These are phyloP conservation scores for Mergus octosetaceus DNA, from an alignment of 2,797 vertebrate genomes.

Conservation along the genomic window DNA sequence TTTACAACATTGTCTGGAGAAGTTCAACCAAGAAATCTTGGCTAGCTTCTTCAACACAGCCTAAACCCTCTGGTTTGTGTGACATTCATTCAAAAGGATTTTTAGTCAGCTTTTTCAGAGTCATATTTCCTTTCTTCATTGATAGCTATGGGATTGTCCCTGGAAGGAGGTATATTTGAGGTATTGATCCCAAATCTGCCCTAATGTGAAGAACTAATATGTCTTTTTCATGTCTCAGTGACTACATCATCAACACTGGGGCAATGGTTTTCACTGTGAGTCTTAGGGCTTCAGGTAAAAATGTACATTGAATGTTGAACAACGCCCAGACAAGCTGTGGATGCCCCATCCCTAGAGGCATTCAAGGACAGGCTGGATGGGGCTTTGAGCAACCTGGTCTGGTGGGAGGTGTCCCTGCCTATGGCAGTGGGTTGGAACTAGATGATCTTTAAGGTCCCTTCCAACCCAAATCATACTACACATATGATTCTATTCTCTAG, in stretches of 20 bases:
- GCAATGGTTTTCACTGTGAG: neutral
- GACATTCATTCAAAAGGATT: neutral
- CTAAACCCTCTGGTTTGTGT: neutral
- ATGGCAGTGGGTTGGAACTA: too few species aligned
- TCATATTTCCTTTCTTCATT: neutral
- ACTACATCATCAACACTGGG: neutral
- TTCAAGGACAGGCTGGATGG: too few species aligned
- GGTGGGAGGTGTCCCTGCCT: too few species aligned
- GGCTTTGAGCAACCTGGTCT: too few species aligned
- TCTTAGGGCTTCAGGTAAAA: neutral
- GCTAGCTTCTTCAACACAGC: neutral
- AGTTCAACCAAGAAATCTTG: neutral
- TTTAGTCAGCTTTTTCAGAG: neutral
- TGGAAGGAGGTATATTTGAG: neutral
- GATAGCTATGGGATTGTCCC: neutral
- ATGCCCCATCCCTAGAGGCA: too few species aligned
- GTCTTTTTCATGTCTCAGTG: neutral
- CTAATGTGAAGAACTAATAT: neutral
- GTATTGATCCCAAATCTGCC: neutral
- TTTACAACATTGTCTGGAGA: neutral
- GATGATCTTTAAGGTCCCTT: too few species aligned
- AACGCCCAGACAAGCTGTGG: too few species aligned
- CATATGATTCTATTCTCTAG: neutral
- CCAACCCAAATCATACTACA: too few species aligned
- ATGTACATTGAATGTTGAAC: neutral